Base-by-base conservation (phyloP, 2,113 vertebrate genomes). In the Chaetorhynchus papuensis region DNA sequence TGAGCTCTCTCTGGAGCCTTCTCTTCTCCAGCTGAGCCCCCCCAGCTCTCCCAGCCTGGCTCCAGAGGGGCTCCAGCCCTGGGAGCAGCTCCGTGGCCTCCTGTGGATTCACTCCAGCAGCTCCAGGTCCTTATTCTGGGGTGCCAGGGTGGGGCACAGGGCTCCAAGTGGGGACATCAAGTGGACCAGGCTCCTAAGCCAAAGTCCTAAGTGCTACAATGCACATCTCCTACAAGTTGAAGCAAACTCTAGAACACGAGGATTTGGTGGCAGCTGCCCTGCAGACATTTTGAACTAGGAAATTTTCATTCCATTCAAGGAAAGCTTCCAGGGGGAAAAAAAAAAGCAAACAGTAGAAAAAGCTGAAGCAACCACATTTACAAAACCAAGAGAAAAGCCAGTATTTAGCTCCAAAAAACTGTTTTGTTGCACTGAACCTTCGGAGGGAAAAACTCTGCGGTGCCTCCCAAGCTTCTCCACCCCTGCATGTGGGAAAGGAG, bases 311-410 rank as follows among this genome's bases (percentile, higher is more conserved):
- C 14, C 2, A 0, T 35, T 45, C 23, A 15, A 87, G 28, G 35
- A 50, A 92, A 75, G 6, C 6, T 52, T 30, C 31, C n/a, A 30
- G 22, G 1, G 1, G 10, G 37, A 5, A 50, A 13, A 13, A n/a
- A 42, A 33, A 26, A 26, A 11, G 6, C 1, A 7, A 1, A 4
- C 2, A 33, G 13, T 1, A 77, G 33, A 21, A 74, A 59, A 74
- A 75, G 6, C 20, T 66, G 47, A 53, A 87, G 13, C 3, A 37
- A 17, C 5, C 3, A 4, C 0, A 0, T 37, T 84, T 60, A 17
- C 5, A 11, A 49, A 74, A n/a, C 4, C 12, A 14, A 66, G n/a
- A 19, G 15, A 10, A 16, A 45, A 18, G 17, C 12, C 37, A 69
- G 3, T 8, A 63, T 41, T 35, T 22, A 52, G 1, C 14, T 21